Conservation (phyloP, 2,888 invertebrate species). For the Biston betularia region DNA sequence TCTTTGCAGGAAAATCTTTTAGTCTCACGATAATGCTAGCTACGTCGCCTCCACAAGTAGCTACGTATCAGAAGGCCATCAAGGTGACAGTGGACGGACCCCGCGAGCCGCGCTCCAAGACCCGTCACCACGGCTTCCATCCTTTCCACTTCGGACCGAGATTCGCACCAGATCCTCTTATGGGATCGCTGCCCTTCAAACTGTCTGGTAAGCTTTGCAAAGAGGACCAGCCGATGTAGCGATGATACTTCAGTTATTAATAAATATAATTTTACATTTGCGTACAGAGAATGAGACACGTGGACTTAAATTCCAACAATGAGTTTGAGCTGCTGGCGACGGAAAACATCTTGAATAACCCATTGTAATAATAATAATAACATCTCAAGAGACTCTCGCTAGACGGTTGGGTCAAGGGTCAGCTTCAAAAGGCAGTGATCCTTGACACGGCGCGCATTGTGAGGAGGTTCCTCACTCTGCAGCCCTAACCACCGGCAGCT, state of each 20-base stretch:
- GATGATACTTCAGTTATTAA: too few relatives aligned
- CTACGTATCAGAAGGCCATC: slow-evolving; percentile 98
- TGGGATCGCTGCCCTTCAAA: slow-evolving; percentile 93
- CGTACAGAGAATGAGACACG: too few relatives aligned
- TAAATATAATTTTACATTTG: not conserved
- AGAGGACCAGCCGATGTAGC: not conserved
- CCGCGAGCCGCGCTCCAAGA: slow-evolving; percentile 97
- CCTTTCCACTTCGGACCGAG: slow-evolving; percentile 95
- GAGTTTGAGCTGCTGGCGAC: too few relatives aligned
- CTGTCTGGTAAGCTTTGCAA: slow-evolving; percentile 89
- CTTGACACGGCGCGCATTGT: too few relatives aligned
- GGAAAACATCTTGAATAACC: too few relatives aligned
- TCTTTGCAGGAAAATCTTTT: slow-evolving; percentile 96
- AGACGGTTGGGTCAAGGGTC: too few relatives aligned
- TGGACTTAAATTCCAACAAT: too few relatives aligned
- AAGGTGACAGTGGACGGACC: slow-evolving; percentile 99
- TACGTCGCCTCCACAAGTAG: slow-evolving; percentile 97
- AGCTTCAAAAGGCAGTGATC: too few relatives aligned
- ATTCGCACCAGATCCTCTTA: slow-evolving; percentile 93
- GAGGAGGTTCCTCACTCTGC: too few relatives aligned
- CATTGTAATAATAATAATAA: too few relatives aligned
- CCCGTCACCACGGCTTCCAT: slow-evolving; percentile 95
- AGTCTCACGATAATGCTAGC: slow-evolving; percentile 98
- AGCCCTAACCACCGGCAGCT: too few relatives aligned
- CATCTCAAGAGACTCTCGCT: too few relatives aligned